phyloP scores from a whole-genome alignment of 2,797 vertebrate species.

The Orientallactaga sibirica region DNA sequence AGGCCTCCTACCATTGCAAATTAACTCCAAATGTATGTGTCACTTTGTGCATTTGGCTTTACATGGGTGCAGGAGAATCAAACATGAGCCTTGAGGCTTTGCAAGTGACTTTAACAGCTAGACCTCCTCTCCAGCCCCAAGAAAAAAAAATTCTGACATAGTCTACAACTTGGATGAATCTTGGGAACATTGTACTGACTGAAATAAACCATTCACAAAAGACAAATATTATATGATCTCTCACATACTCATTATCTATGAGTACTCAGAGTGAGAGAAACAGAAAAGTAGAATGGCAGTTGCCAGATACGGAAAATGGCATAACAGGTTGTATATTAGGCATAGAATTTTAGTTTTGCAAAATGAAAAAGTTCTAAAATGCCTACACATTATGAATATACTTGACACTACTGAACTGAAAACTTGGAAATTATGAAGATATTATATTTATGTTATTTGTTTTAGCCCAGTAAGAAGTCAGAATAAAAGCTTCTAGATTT shows the following conservation, averaged over 20 bases:
- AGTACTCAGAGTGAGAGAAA: constrained; percentile 24
- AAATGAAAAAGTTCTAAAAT: not conserved
- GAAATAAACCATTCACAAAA: constrained; percentile 10
- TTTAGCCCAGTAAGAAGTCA: not conserved
- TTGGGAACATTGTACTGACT: not conserved
- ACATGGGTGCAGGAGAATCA: no score
- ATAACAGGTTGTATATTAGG: not conserved
- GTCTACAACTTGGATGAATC: not conserved
- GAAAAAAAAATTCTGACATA: constrained; percentile 25
- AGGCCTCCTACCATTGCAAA: no score
- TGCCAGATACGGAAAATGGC: not conserved
- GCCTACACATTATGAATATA: not conserved
- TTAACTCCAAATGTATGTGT: no score
- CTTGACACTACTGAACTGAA: not conserved
- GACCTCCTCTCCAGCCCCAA: not conserved
- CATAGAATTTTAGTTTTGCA: not conserved
- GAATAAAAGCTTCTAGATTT: constrained; percentile 1
- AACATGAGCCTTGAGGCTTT: no score
- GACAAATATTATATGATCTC: not conserved
- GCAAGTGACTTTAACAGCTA: no score
- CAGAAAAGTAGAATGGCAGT: not conserved
- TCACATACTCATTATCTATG: not conserved
- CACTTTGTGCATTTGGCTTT: no score
- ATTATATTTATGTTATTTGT: not conserved
- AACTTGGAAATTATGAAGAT: not conserved